These are phyloP conservation scores for Bugulina stolonifera DNA, from an alignment of 2,888 invertebrate genomes.

Conservation along the genomic window DNA sequence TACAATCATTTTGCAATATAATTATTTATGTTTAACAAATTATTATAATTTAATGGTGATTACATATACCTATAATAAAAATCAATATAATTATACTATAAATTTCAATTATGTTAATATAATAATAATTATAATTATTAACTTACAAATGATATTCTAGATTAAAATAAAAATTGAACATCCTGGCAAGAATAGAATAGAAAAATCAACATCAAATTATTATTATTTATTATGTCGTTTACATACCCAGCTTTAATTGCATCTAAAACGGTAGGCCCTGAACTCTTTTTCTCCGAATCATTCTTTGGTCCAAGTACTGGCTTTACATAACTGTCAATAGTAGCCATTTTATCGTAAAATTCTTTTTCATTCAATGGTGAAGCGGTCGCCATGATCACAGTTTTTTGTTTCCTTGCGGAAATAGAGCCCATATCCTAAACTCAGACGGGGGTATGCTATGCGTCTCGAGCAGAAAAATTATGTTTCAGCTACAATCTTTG, in stretches of 20 bases:
- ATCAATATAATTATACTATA: neutral
- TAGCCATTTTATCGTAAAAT: conserved; percentile 2
- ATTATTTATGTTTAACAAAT: too few species aligned
- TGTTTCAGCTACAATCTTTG: too few species aligned
- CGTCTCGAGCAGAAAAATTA: too few species aligned
- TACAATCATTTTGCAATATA: too few species aligned
- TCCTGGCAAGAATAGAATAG: neutral
- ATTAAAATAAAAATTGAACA: neutral
- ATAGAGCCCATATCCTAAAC: too few species aligned
- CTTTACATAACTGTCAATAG: neutral
- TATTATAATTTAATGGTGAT: too few species aligned
- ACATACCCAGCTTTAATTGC: conserved; percentile 75
- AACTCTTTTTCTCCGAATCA: neutral
- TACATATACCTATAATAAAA: too few species aligned
- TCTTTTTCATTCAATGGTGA: conserved; percentile 1
- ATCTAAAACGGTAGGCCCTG: conserved; percentile 62
- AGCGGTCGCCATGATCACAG: neutral
- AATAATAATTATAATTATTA: neutral
- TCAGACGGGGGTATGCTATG: too few species aligned
- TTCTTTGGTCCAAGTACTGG: neutral
- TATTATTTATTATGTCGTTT: neutral
- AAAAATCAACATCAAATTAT: neutral
- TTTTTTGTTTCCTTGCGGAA: neutral
- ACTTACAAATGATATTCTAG: neutral
- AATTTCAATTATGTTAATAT: neutral